Evolutionary conservation across 2,113 vertebrate genomes (phyloP), one percentile per base, ranked within the genome.

Genomic region (Lagopus muta): DNA sequence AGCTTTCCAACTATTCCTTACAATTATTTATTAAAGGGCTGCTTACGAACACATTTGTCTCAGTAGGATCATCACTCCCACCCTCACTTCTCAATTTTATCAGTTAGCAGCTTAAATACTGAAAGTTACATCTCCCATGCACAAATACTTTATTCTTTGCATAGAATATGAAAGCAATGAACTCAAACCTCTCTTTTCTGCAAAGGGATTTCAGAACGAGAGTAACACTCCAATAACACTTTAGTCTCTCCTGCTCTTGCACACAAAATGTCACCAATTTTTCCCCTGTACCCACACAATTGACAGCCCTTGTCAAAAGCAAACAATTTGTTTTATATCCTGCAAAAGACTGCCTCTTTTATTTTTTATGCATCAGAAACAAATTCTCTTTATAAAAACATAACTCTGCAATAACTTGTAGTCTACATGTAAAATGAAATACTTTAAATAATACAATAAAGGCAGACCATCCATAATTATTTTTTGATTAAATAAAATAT

Each of bases 401-500:
- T 30, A 84, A 82, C 38, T 64, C 80, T 65, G 77, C 65, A 89
- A 86, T 86, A 84, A 86, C 84, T 82, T 90, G 60, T 94, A 94
- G 57, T 67, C 57, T 74, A 92, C 96, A 92, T 88, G 86, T 95
- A 97, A 97, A 97, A 94, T 93, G 94, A 96, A 96, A 91, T 94
- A 97, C 93, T 97, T 97, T 96, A 97, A 97, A 97, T 96, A 97
- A 81, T 95, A 97, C 92, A 93, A 95, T 96, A 97, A 96, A 97
- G 92, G 54, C 88, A 94, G 74, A 79, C 86, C 94, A 97, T 93
- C 69, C 74, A 92, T 95, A 97, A 97, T 96, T 94, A 97, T 97
- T 98, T 97, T 97, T 92, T 93, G 72, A 93, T 96, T 98, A 97
- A 96, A 97, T 97, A 97, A 98, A 98, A 97, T 97, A 98, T 97